Evolutionary conservation across 2,113 vertebrate genomes (phyloP).

Genomic region (Pedionomus torquatus): DNA sequence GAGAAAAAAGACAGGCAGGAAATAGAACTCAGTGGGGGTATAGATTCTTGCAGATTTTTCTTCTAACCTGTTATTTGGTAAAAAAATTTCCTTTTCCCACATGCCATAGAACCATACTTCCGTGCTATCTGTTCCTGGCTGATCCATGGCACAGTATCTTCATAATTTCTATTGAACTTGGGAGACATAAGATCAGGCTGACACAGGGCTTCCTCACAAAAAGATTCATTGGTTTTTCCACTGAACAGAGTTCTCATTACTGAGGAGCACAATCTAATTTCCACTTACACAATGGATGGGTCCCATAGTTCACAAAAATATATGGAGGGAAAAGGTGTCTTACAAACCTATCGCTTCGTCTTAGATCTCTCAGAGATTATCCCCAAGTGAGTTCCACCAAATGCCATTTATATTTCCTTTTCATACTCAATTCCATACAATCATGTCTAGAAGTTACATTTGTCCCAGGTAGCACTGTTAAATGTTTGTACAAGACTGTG

Average conservation of each 20-base stretch:
- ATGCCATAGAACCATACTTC: neutral
- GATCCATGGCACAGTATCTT: neutral
- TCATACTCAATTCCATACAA: neutral
- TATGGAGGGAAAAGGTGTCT: neutral
- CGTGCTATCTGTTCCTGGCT: neutral
- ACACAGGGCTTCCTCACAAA: conserved; percentile 27
- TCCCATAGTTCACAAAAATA: conserved; percentile 28
- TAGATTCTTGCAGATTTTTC: conserved; percentile 35
- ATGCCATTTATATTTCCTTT: neutral
- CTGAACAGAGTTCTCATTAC: conserved; percentile 42
- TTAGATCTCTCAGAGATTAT: neutral
- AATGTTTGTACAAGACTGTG: neutral
- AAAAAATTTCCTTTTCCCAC: conserved; percentile 4
- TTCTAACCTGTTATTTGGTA: neutral
- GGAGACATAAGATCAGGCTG: conserved; percentile 9
- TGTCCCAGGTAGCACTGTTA: neutral
- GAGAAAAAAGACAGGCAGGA: conserved; percentile 2
- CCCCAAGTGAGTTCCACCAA: neutral
- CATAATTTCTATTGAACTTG: conserved; percentile 28
- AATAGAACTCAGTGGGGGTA: conserved; percentile 30
- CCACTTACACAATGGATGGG: conserved; percentile 44
- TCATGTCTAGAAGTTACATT: neutral
- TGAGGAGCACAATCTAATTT: conserved; percentile 53
- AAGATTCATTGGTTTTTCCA: conserved; percentile 38
- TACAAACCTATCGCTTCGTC: neutral